Evolutionary conservation across 92 coral and sea anemone genomes (phyloP), one percentile per base, ranked within the genome.

Genomic region (Umimayanthus kanabou): DNA sequence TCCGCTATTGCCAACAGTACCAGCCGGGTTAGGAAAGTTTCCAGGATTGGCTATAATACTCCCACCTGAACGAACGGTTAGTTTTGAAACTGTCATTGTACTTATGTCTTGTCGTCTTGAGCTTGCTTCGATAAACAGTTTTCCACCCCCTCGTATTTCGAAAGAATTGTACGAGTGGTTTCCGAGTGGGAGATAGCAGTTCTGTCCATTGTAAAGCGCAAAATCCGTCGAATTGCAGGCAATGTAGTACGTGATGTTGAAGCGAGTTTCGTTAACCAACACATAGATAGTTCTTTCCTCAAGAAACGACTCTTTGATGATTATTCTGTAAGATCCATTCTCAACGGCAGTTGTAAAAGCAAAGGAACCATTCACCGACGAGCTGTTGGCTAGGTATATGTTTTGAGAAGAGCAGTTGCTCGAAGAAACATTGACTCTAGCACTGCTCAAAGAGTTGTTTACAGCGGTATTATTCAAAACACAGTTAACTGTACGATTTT

Each of bases 181-280:
- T 39, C 94, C 90, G 11, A 86, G 80, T 42, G 77, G 79, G 9
- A 90, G 78, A 29, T 77, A 83, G 81, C 94, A 92, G 29, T 49
- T 86, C 43, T 92, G 94, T 65, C 93, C 94, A n/a, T 78, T 90
- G 9, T 87, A 88, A 47, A 92, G 91, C 9, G 86, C 77, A 67
- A 87, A 92, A 74, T 90, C 89, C 30, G 92, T 72, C 22, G 85
- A 92, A 67, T 92, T 90, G 80, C 94, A 92, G 29, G 94, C 85
- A 47, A 92, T 92, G 86, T 90, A 90, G 37, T 83, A 92, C 43
- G 92, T 90, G 9, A 84, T 81, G n/a, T 84, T 86, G 58, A 82
- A 90, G 64, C 89, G 90, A 9, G 92, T 92, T 49, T 82, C 93
- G 76, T 92, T 90, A 29, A 87, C 89, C 55, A 92, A 77, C 64